phyloP scores from a whole-genome alignment of 2,113 vertebrate genomes.

The Chroicocephalus ridibundus region DNA sequence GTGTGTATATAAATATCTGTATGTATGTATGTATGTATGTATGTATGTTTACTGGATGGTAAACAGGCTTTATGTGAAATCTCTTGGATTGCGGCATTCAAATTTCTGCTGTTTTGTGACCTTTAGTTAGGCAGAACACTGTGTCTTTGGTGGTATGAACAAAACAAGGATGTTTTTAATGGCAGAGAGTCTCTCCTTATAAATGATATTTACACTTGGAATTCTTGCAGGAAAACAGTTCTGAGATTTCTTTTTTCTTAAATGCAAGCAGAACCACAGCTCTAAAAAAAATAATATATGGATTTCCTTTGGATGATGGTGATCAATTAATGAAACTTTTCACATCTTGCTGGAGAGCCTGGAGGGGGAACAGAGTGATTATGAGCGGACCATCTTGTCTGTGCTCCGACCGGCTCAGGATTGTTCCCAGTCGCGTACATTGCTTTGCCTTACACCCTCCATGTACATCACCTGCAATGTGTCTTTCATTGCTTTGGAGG shows the following conservation, averaged over 20 bases:
- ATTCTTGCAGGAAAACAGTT: background rate
- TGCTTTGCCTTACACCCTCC: background rate
- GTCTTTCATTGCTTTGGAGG: background rate
- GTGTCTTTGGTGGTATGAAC: background rate
- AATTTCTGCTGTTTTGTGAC: conserved; percentile 3
- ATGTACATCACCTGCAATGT: background rate
- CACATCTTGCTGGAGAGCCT: background rate
- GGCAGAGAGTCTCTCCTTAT: background rate
- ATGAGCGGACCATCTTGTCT: background rate
- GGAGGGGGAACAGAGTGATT: background rate
- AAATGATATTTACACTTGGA: background rate
- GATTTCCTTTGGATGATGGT: background rate
- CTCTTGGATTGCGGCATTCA: background rate
- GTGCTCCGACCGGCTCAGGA: background rate
- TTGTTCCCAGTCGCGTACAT: fast-evolving
- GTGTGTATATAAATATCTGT: background rate
- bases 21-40: background rate
- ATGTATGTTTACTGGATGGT: background rate
- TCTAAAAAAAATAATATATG: background rate
- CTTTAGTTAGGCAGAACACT: background rate
- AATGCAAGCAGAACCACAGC: background rate
- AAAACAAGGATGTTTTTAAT: conserved; percentile 5
- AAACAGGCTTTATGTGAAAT: background rate
- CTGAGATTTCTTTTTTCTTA: background rate
- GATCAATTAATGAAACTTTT: background rate